A percentile compares a stretch with the other conserved stretches of the same genome.
Conservation (phyloP, 2,113 vertebrate species). For the Microtus richardsoni region DNA sequence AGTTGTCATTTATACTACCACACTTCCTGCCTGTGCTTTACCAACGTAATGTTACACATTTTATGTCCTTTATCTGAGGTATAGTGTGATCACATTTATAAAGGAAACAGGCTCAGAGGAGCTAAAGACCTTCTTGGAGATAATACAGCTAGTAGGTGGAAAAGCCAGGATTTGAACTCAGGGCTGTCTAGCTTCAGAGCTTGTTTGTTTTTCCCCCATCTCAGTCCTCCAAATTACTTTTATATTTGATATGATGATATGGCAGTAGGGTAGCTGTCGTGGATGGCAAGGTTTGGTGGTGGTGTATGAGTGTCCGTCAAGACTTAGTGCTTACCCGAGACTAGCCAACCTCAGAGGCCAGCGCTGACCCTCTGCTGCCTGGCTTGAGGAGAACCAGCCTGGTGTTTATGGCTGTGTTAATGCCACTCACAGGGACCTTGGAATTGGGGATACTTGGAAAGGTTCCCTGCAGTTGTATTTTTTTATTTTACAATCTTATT, state of each 20-base stretch:
- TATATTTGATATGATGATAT: neutral
- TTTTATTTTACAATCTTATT: constrained; percentile 63
- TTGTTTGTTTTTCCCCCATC: neutral
- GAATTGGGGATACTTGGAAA: constrained; percentile 56
- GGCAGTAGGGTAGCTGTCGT: neutral
- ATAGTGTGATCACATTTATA: neutral
- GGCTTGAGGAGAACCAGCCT: neutral
- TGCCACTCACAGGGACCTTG: constrained; percentile 52
- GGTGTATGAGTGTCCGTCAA: neutral
- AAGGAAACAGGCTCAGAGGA: neutral
- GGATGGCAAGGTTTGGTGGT: neutral
- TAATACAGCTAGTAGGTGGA: neutral
- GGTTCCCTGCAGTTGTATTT: constrained; percentile 48
- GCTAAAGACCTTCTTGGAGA: neutral
- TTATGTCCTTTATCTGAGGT: neutral
- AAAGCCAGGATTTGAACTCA: neutral
- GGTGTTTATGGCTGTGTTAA: constrained; percentile 29
- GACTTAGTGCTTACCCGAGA: neutral
- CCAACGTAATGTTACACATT: neutral
- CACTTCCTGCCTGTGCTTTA: neutral
- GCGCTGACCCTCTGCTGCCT: neutral
- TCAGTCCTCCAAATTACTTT: neutral
- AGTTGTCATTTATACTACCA: neutral
- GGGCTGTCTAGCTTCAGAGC: neutral
- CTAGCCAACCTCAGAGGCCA: neutral